Evolutionary conservation across 2,113 vertebrate genomes (phyloP).

Genomic region (Thryonomys swinderianus): DNA sequence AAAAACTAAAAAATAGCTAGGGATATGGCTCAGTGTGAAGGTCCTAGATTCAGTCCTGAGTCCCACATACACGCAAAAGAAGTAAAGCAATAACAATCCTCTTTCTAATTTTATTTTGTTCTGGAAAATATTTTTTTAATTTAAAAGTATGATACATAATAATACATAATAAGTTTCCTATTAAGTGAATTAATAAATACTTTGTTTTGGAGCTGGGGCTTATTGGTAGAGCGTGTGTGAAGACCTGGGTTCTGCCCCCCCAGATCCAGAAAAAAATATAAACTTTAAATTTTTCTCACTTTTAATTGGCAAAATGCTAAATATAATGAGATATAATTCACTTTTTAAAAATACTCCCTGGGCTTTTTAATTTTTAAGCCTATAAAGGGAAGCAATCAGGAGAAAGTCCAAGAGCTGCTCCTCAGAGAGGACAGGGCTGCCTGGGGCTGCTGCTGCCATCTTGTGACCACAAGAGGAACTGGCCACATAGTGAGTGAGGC

Average conservation of each 20-base stretch:
- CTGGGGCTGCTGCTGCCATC: conserved; percentile 43
- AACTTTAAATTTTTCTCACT: neutral
- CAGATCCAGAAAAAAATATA: neutral
- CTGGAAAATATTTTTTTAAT: neutral
- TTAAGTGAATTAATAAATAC: neutral
- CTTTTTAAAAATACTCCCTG: neutral
- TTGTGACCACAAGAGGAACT: neutral
- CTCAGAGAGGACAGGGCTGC: rapidly evolving
- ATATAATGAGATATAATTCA: neutral
- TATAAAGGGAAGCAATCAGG: neutral
- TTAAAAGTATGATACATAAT: neutral
- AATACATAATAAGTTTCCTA: neutral
- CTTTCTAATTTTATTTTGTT: neutral
- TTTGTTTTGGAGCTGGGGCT: neutral
- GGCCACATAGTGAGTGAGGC: rapidly evolving
- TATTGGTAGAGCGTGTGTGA: neutral
- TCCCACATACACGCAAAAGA: neutral
- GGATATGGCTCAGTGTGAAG: neutral
- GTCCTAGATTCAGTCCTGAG: neutral
- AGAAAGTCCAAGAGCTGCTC: neutral
- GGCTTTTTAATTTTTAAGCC: neutral
- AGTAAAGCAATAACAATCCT: neutral
- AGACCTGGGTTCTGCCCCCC: neutral
- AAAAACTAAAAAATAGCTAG: neutral
- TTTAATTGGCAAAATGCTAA: neutral